Base-by-base conservation (phyloP, 1,140 invertebrate species). In the Pissodes strobi region DNA sequence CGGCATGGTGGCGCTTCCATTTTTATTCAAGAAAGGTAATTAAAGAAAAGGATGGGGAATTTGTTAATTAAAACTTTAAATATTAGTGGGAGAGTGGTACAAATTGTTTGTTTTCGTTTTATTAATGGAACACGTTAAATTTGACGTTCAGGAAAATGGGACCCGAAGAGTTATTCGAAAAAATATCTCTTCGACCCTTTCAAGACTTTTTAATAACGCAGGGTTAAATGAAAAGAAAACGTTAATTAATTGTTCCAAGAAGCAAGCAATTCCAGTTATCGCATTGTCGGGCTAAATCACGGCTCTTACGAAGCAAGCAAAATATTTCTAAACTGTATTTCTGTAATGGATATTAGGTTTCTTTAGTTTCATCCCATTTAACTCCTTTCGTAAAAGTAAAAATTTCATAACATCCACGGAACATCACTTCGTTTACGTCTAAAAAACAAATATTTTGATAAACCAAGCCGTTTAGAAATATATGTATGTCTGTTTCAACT, bases 31-130 rank as follows among this genome's bases (percentile, higher is more conserved):
- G 25, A 51, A 66, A 66, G 64, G 64, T 66, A 66, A 66, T 66
- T 66, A 61, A 61, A 66, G 61, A 66, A 61, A 66, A 25, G 57
- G 58, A 66, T 61, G 58, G 55, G 63, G 64, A 66, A 60, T 66
- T 66, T 66, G 64, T 66, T 66, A 66, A 66, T 67, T 67, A 67
- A 58, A 67, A 65, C 63, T 65, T 65, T 65, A 65, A 65, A 65
- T 58, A 65, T 65, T 65, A 65, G 63, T 58, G 41, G 49, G 21
- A 17, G 62, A 64, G 43, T 64, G 49, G 62, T 58, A 65, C 55
- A 65, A 65, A 65, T 65, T 52, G 63, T 58, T 65, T 65, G 56
- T 65, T 65, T 65, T 65, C 63, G 55, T 65, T 65, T 65, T 59
- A 45, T 58, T 56, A 65, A 65, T 65, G 58, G 55, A 55, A 59